Conservation (phyloP, 2,797 vertebrate genomes). For the Pogoniulus pusillus region DNA sequence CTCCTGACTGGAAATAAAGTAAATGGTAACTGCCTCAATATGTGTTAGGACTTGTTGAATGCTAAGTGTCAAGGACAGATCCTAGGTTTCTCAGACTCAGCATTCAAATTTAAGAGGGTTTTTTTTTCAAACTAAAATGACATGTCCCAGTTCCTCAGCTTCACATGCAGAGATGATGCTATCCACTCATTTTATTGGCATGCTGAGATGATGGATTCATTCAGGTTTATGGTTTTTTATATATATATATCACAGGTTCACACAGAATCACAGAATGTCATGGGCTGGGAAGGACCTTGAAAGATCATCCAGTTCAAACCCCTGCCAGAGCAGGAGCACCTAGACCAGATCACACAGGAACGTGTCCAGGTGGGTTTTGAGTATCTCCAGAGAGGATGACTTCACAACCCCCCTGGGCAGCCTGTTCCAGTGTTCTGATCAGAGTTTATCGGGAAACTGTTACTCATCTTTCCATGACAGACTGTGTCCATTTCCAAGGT, state of each 20-base stretch:
- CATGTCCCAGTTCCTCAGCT: background rate
- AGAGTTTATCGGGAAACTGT: background rate
- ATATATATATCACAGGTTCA: no score
- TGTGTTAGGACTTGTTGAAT: background rate
- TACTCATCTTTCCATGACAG: background rate
- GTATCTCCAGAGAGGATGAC: no score
- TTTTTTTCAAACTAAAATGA: background rate
- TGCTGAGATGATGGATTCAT: background rate
- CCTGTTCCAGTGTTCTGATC: no score
- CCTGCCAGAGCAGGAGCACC: no score
- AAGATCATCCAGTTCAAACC: no score
- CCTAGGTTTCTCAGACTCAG: background rate
- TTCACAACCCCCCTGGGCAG: no score
- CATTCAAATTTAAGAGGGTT: background rate
- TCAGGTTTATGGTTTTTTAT: background rate
- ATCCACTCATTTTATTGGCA: background rate
- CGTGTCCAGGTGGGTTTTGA: no score
- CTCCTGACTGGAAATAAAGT: background rate
- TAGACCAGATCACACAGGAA: no score
- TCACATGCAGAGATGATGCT: background rate
- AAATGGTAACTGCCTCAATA: background rate
- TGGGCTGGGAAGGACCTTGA: no score
- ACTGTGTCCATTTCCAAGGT: background rate
- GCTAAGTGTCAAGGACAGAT: background rate
- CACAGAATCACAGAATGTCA: background rate